phyloP scores from a whole-genome alignment of 2,113 vertebrate genomes.

The Cnemophilus loriae region DNA sequence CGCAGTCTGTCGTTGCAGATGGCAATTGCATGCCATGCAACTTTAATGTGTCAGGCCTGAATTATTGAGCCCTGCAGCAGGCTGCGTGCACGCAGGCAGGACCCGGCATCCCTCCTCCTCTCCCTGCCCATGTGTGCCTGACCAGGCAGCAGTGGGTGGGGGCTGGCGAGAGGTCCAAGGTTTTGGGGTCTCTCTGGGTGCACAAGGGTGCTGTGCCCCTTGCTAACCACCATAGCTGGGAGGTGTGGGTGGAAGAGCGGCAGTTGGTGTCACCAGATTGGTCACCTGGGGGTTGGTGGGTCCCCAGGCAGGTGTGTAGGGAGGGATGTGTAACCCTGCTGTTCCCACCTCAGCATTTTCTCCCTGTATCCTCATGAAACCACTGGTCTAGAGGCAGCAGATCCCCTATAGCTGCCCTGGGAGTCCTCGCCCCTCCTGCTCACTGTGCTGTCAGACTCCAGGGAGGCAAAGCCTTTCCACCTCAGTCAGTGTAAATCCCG shows the following conservation, averaged over 20 bases:
- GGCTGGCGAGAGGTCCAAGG: accelerated
- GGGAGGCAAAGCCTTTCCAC: not conserved
- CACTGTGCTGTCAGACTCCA: not conserved
- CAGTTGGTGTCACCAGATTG: not conserved
- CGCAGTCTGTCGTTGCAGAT: not conserved
- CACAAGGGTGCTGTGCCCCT: not conserved
- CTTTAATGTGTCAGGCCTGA: conserved; percentile 47
- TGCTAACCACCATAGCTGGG: accelerated
- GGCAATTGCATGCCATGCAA: not conserved
- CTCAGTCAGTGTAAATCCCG: not conserved
- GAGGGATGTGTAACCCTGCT: not conserved
- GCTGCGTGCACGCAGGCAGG: not conserved
- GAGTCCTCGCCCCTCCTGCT: not conserved
- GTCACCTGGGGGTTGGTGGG: not conserved
- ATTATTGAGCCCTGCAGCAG: conserved; percentile 15
- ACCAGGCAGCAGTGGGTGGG: accelerated
- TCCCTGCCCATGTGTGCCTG: accelerated
- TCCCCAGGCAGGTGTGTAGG: not conserved
- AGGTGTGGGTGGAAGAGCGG: not conserved
- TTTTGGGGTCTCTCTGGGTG: not conserved
- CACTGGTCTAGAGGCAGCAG: not conserved
- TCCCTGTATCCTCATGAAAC: not conserved
- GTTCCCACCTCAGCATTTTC: not conserved
- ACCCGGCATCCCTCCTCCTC: not conserved
- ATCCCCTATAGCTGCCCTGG: not conserved